phyloP scores from a whole-genome alignment of 2,888 invertebrate genomes.

The Aquatica leii region DNA sequence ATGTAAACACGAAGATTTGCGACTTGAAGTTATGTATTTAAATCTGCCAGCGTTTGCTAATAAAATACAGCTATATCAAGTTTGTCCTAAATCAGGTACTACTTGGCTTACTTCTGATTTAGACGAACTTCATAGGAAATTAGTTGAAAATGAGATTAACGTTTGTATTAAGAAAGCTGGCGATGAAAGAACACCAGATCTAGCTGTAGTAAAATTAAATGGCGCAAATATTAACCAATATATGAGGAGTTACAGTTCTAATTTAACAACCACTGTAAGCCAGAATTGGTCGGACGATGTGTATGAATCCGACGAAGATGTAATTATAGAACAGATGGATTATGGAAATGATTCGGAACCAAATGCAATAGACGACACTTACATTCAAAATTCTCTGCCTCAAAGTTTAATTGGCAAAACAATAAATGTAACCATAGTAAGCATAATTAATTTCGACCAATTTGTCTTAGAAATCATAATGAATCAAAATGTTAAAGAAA shows the following conservation, averaged over 20 bases:
- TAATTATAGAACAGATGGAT: constrained; percentile 55
- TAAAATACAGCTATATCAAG: constrained; percentile 66
- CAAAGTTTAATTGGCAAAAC: constrained; percentile 50
- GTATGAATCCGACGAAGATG: constrained; percentile 28
- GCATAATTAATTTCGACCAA: constrained; percentile 47
- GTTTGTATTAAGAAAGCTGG: constrained; percentile 12
- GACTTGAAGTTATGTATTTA: constrained; percentile 69
- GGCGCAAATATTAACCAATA: constrained; percentile 25
- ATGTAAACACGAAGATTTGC: constrained; percentile 65
- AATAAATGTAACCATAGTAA: constrained; percentile 59
- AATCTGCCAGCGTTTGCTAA: constrained; percentile 74
- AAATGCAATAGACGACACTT: background rate
- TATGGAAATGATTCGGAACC: background rate
- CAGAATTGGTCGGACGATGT: background rate
- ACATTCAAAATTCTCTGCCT: constrained; percentile 52
- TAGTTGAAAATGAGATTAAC: constrained; percentile 61
- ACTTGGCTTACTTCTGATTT: constrained; percentile 65
- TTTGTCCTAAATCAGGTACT: constrained; percentile 60
- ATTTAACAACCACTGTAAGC: constrained; percentile 10
- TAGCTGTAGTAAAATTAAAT: constrained; percentile 20
- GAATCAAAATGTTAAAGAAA: constrained; percentile 51
- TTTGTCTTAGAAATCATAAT: constrained; percentile 44
- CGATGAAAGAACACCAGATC: background rate
- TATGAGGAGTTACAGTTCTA: constrained; percentile 22
- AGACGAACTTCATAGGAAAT: constrained; percentile 67